Percentiles rank a stretch among this genome's conserved stretches.
These are phyloP conservation scores for Ecliptopera silaceata DNA, from an alignment of 2,888 invertebrate genomes.

Conservation along the genomic window DNA sequence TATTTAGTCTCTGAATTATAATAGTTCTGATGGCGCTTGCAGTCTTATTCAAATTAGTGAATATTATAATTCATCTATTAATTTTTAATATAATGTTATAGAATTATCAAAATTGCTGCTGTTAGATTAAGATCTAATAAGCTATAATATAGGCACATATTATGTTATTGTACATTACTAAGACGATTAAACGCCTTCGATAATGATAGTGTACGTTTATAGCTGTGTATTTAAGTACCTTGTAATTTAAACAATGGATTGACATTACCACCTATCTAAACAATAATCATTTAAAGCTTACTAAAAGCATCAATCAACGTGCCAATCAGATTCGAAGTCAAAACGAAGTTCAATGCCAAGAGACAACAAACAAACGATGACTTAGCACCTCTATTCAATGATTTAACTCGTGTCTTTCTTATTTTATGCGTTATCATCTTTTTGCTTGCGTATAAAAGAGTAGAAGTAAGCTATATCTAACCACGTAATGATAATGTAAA, in stretches of 20 bases:
- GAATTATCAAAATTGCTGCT: too few relatives aligned
- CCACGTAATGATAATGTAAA: background rate
- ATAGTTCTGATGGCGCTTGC: background rate
- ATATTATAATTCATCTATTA: too few relatives aligned
- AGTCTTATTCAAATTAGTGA: too few relatives aligned
- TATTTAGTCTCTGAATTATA: too few relatives aligned
- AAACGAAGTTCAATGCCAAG: slow-evolving; percentile 63
- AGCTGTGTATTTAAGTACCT: background rate
- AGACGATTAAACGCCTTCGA: too few relatives aligned
- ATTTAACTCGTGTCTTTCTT: slow-evolving; percentile 41
- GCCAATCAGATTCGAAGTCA: slow-evolving; percentile 44
- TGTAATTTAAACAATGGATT: background rate
- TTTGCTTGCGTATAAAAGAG: slow-evolving; percentile 11
- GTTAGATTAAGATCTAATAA: too few relatives aligned
- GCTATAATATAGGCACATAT: too few relatives aligned
- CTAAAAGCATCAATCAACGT: slow-evolving; percentile 27
- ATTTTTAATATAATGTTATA: too few relatives aligned
- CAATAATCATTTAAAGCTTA: slow-evolving; percentile 14
- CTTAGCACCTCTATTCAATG: slow-evolving; percentile 42
- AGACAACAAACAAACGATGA: slow-evolving; percentile 57
- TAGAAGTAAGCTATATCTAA: background rate
- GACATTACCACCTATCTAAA: background rate
- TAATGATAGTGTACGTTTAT: too few relatives aligned
- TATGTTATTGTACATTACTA: too few relatives aligned
- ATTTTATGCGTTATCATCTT: slow-evolving; percentile 50